A percentile compares a stretch with the other conserved stretches of the same genome.
Conservation (phyloP, 2,888 invertebrate species). For the Drosophila phalerata region DNA sequence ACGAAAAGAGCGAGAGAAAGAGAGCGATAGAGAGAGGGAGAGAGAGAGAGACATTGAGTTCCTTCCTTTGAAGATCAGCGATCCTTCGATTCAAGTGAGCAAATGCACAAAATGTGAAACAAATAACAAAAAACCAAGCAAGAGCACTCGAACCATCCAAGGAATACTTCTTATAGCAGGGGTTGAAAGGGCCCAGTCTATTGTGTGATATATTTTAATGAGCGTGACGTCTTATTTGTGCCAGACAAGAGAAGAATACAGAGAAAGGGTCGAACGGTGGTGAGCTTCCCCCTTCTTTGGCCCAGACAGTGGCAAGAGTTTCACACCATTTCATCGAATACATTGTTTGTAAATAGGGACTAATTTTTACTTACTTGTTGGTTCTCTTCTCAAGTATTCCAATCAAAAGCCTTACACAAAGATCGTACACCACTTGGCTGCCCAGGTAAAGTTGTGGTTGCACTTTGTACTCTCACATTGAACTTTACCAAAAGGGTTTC, state of each 20-base stretch:
- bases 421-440: constrained; percentile 41
- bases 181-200: constrained; percentile 29
- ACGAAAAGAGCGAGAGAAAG: constrained; percentile 17
- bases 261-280: constrained; percentile 31
- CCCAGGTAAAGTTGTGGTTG: constrained; percentile 15
- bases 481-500: neutral
- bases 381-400: constrained; percentile 45
- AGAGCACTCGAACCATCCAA: constrained; percentile 31
- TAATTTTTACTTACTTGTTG: constrained; percentile 62
- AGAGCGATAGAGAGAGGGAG: neutral
- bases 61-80: constrained; percentile 58
- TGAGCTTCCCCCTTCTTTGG: constrained; percentile 18
- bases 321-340: constrained; percentile 64
- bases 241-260: constrained; percentile 49
- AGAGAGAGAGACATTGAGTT: constrained; percentile 15
- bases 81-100: constrained; percentile 69
- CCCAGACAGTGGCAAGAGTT: constrained; percentile 38
- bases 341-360: constrained; percentile 68
- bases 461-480: neutral
- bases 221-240: constrained; percentile 72
- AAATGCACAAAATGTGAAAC: constrained; percentile 71
- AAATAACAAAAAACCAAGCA: constrained; percentile 70
- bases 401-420: constrained; percentile 35
- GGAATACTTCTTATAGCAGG: constrained; percentile 25
- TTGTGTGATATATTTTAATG: constrained; percentile 65